Evolutionary conservation across 2,113 vertebrate species (phyloP).

Genomic region (Neodontobutis hainanensis): DNA sequence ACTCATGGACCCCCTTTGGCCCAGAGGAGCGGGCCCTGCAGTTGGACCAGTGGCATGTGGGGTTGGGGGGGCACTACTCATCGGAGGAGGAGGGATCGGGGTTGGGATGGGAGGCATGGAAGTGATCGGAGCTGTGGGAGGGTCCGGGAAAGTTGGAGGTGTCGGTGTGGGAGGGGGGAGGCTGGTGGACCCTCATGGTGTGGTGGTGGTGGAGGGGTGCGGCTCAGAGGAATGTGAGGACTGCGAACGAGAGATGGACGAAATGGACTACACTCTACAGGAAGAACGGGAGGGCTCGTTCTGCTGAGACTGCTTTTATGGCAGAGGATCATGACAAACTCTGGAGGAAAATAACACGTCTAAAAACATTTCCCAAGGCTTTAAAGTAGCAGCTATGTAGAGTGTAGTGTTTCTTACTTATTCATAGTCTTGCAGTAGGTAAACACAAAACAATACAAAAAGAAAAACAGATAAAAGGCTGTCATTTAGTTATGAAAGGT

Average conservation of each 20-base stretch:
- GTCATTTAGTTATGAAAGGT: too few relatives aligned
- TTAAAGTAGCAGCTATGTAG: too few relatives aligned
- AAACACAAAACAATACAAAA: too few relatives aligned
- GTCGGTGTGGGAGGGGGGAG: slow-evolving; percentile 8
- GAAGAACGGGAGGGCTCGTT: slow-evolving; percentile 68
- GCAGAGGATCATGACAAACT: neutral
- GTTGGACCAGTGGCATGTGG: slow-evolving; percentile 54
- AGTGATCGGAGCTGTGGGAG: slow-evolving; percentile 10
- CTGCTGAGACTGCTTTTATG: slow-evolving; percentile 50
- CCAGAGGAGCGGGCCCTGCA: slow-evolving; percentile 59
- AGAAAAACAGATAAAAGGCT: too few relatives aligned
- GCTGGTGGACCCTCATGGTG: slow-evolving; percentile 44
- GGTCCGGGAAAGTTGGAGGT: neutral
- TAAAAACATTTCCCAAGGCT: too few relatives aligned
- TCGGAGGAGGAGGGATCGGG: slow-evolving; percentile 57
- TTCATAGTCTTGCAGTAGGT: too few relatives aligned
- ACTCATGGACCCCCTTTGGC: slow-evolving; percentile 68
- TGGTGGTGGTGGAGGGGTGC: slow-evolving; percentile 72
- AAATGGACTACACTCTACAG: slow-evolving; percentile 66
- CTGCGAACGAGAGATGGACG: slow-evolving; percentile 74
- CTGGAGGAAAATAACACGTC: too few relatives aligned
- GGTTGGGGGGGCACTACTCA: slow-evolving; percentile 51
- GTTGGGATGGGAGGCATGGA: slow-evolving; percentile 52
- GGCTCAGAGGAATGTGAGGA: slow-evolving; percentile 74
- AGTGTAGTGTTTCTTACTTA: too few relatives aligned